Base-by-base conservation (phyloP, 2,797 vertebrate genomes). In the Pogoniulus pusillus region DNA sequence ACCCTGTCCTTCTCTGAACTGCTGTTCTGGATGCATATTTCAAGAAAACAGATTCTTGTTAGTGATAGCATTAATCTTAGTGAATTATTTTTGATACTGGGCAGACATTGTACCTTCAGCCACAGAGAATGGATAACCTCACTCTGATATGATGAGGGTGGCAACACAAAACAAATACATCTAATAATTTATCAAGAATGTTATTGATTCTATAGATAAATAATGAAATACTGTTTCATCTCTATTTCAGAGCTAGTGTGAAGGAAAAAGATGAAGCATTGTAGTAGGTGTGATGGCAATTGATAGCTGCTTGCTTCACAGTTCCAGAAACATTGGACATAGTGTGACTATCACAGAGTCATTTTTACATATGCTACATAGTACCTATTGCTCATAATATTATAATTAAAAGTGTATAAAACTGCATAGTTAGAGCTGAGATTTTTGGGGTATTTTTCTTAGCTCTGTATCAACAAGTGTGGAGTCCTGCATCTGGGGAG, bases 41-140 rank as follows among this genome's bases (percentile, higher is more conserved):
- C 59, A 79, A 77, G 87, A 72, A 82, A 93, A 89, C 49, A 84
- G 86, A 45, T 91, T 76, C 41, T 82, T 69, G 37, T 90, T 89
- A 87, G 65, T 65, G 65, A 54, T 77, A 47, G 34, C 29, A 72
- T 94, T 91, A 79, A 69, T 95, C 91, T 72, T 17, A 62, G 62
- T 80, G 81, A 90, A 91, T 86, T 91, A 80, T 35, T 82, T 68
- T 66, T 81, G 41, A 17, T 70, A 43, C 41, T n/a, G 47, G 27
- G 30, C 37, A 84, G 75, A 24, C 27, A 4, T 79, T 87, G 90
- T 76, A 35, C 43, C 54, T 77, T 86, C 64, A 89, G 29, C 65
- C 2, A 3, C 34, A 85, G 58, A 80, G 83, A 90, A 91, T 80
- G 69, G 81, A 90, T 95, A 74, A 86, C 74, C 24, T 93, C 85